Conservation (phyloP, 1,140 invertebrate species). For the Hyles vespertilio region DNA sequence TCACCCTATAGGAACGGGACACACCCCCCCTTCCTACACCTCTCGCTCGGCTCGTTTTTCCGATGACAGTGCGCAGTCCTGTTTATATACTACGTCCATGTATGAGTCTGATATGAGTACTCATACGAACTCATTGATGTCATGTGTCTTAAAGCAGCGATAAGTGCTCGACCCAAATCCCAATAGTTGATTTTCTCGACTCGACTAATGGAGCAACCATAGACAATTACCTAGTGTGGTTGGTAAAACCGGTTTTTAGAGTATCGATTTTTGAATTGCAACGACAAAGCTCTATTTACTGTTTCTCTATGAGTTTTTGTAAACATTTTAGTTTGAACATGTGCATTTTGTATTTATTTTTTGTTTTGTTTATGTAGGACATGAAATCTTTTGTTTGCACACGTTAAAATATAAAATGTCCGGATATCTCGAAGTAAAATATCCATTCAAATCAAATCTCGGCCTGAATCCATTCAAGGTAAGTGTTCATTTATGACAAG, state of each 20-base stretch:
- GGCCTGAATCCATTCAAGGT: constrained; percentile 68
- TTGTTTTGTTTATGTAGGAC: constrained; percentile 18
- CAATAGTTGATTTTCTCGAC: too few species aligned
- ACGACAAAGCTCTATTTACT: constrained; percentile 21
- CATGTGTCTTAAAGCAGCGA: too few species aligned
- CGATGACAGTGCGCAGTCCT: too few species aligned
- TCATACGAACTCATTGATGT: too few species aligned
- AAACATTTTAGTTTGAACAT: constrained; percentile 33
- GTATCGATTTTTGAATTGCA: constrained; percentile 28
- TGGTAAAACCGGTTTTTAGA: constrained; percentile 25
- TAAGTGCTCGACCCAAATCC: too few species aligned
- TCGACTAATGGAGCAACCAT: not conserved
- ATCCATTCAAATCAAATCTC: constrained; percentile 61
- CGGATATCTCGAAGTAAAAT: constrained; percentile 67
- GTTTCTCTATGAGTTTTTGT: constrained; percentile 31
- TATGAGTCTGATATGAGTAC: too few species aligned
- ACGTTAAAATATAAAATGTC: constrained; percentile 46
- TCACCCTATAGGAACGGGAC: too few species aligned
- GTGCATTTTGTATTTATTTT: constrained; percentile 32
- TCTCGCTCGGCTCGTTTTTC: too few species aligned
- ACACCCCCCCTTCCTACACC: too few species aligned
- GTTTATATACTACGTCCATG: too few species aligned
- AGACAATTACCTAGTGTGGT: constrained; percentile 2
- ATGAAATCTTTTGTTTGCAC: constrained; percentile 18
- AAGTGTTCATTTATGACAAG: constrained; percentile 25